Evolutionary conservation across 2,888 invertebrate genomes (phyloP).

Genomic region (Erebia ligea): DNA sequence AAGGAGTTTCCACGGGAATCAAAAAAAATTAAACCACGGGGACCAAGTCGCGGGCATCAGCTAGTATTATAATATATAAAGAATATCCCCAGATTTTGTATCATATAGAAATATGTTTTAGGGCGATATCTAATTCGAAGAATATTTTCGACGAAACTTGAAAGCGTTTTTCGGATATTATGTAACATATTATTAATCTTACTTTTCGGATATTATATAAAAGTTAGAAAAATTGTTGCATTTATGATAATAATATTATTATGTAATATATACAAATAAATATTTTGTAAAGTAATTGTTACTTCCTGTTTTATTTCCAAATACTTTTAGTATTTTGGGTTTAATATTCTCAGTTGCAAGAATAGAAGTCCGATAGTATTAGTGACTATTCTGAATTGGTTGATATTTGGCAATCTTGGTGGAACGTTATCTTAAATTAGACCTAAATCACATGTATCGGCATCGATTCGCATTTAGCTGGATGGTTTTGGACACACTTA

Average conservation of each 20-base stretch:
- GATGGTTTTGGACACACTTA: too few relatives aligned
- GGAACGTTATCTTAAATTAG: too few relatives aligned
- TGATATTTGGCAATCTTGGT: neutral
- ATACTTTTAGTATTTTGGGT: neutral
- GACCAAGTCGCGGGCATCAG: too few relatives aligned
- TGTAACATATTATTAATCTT: neutral
- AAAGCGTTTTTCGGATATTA: slow-evolving; percentile 60
- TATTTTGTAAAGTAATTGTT: neutral
- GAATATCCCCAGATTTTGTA: neutral
- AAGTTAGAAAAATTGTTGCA: neutral
- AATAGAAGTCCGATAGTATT: neutral
- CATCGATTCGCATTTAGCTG: too few relatives aligned
- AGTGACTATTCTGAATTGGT: neutral
- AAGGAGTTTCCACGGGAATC: too few relatives aligned
- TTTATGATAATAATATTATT: neutral
- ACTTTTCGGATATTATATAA: too few relatives aligned
- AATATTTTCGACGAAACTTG: slow-evolving; percentile 71
- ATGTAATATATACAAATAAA: slow-evolving; percentile 2
- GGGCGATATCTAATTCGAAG: slow-evolving; percentile 50
- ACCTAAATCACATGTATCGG: too few relatives aligned
- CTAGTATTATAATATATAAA: slow-evolving; percentile 47
- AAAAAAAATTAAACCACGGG: too few relatives aligned
- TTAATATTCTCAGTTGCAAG: neutral
- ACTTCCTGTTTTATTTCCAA: neutral
- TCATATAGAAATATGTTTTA: neutral